Evolutionary conservation across 2,888 invertebrate species (phyloP).

Genomic region (Heteropelma amictum): DNA sequence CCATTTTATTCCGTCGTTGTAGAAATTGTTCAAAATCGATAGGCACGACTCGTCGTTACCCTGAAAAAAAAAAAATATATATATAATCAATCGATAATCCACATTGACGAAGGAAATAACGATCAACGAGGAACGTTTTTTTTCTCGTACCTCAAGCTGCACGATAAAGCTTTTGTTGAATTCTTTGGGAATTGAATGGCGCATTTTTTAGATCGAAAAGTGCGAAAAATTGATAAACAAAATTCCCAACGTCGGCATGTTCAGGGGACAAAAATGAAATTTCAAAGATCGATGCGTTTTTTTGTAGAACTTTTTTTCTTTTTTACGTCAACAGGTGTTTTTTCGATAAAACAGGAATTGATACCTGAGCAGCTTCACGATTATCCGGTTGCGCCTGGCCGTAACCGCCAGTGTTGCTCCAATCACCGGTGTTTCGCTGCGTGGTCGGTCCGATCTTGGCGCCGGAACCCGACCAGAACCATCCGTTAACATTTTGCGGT

Average conservation of each 20-base stretch:
- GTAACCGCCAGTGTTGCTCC: constrained; percentile 93
- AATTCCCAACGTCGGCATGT: too few relatives aligned
- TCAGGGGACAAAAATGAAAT: too few relatives aligned
- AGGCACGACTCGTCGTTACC: constrained; percentile 95
- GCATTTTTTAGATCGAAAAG: too few relatives aligned
- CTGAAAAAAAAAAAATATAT: constrained; percentile 71
- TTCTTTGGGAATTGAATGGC: too few relatives aligned
- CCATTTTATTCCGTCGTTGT: constrained; percentile 94
- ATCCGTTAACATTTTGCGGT: constrained; percentile 90
- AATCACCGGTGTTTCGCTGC: constrained; percentile 93
- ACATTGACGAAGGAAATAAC: not conserved
- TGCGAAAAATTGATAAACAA: too few relatives aligned
- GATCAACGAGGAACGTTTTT: too few relatives aligned
- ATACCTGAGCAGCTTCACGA: constrained; percentile 91
- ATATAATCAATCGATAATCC: too few relatives aligned
- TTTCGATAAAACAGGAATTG: not conserved
- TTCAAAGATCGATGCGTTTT: too few relatives aligned
- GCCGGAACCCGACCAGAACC: constrained; percentile 97
- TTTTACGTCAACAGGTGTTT: too few relatives aligned
- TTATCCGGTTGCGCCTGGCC: constrained; percentile 94
- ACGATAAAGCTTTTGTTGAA: too few relatives aligned
- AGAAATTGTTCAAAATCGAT: constrained; percentile 94
- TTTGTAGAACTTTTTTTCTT: too few relatives aligned
- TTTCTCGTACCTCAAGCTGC: too few relatives aligned
- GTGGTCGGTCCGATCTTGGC: constrained; percentile 94